Evolutionary conservation across 1,140 invertebrate genomes (phyloP), one percentile per base, ranked within the genome.

Genomic region (Pogonus chalceus): DNA sequence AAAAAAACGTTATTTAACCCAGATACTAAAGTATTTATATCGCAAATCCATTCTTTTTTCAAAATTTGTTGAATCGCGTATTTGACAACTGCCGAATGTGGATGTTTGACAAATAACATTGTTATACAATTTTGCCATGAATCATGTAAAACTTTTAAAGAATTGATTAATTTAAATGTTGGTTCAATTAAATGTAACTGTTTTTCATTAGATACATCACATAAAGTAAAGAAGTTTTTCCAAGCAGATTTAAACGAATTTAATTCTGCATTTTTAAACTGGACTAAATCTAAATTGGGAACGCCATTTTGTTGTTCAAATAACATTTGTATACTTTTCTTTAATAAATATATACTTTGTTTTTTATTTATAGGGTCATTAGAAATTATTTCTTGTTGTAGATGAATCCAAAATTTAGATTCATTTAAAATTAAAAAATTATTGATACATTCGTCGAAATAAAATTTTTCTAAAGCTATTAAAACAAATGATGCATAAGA

Each of bases 131-230:
- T 59, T 59, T 60, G 55, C 67, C 67, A 69, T 2, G 47, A 54
- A 21, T 53, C 46, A 47, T 65, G 62, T 23, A 68, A 54, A 49
- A 26, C 49, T 50, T 23, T 48, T 4, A 67, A 37, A 48, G 58
- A 57, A 37, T 52, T 53, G n/a, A 66, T 60, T 31, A 69, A 52
- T 21, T 60, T 53, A 16, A 67, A 56, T 16, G 63, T 53, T 1
- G 65, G 60, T 49, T 57, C 54, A 21, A 69, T 60, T 21, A 69
- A 53, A 60, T 69, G 63, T 23, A 63, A 58, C 54, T 66, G 65
- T 53, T 69, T 69, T 55, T 69, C 67, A 60, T 64, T 62, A 4
- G 61, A 57, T 20, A 64, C 59, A 54, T 69, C 67, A 23, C 64
- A 55, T 23, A 69, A 51, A n/a, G 60, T 56, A 55, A 68, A 69